A percentile compares a stretch with the other conserved stretches of the same genome.
Evolutionary conservation across 2,797 vertebrate species (phyloP).

Genomic region (Gymnoscopelus braueri): DNA sequence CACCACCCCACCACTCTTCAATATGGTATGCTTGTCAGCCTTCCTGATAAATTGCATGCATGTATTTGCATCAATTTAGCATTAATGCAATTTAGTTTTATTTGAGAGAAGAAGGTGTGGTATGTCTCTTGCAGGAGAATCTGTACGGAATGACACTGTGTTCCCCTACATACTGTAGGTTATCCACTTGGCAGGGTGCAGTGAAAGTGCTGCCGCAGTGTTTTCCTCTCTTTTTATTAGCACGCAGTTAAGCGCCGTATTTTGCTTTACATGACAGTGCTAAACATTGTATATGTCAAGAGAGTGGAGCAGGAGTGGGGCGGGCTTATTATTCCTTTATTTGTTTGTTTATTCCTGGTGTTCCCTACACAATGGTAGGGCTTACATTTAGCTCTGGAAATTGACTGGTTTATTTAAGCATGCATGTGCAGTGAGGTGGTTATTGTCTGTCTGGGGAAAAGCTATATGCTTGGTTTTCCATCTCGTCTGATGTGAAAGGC

Average conservation of each 20-base stretch:
- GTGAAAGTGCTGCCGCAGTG: constrained; percentile 43
- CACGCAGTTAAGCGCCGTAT: constrained; percentile 41
- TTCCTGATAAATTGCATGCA: constrained; percentile 95
- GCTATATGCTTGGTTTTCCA: constrained; percentile 3
- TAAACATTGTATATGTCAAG: constrained; percentile 32
- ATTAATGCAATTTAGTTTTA: constrained; percentile 90
- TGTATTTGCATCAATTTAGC: constrained; percentile 98
- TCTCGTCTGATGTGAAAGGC: constrained; percentile 25
- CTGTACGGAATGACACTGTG: constrained; percentile 38
- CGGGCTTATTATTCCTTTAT: constrained; percentile 40
- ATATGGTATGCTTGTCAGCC: constrained; percentile 97
- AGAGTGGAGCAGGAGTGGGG: constrained; percentile 4
- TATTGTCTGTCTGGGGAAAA: constrained; percentile 21
- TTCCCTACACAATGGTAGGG: constrained; percentile 9
- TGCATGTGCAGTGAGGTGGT: not conserved
- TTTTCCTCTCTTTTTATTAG: constrained; percentile 45
- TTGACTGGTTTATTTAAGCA: constrained; percentile 22
- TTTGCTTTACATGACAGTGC: constrained; percentile 44
- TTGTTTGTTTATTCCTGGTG: constrained; percentile 16
- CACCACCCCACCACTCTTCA: constrained; percentile 88
- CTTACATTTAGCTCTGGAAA: not conserved
- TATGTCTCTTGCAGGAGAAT: too few species aligned
- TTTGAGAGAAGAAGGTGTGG: constrained; percentile 73
- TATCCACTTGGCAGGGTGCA: constrained; percentile 24
- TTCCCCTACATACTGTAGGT: constrained; percentile 20